phyloP scores from a whole-genome alignment of 1,140 invertebrate species.

The Aphelenchoides fujianensis region DNA sequence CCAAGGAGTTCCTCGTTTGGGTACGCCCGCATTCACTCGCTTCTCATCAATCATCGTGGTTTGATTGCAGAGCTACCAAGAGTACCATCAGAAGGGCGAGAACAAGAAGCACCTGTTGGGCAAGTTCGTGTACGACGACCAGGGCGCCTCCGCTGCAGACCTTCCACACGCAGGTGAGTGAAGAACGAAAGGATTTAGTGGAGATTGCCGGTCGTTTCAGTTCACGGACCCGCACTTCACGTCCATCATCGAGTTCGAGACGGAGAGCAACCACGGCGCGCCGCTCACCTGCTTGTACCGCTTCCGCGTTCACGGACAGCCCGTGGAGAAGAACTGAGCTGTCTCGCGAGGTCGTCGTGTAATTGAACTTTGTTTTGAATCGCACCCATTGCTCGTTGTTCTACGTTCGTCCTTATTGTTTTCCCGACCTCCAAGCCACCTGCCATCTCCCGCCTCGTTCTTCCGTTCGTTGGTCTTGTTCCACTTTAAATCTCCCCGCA shows the following conservation, averaged over 20 bases:
- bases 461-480: neutral
- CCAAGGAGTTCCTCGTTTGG: constrained; percentile 82
- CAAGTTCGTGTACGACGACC: constrained; percentile 75
- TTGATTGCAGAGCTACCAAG: constrained; percentile 67
- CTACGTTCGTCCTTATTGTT: too few species aligned
- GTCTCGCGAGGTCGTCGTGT: neutral
- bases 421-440: too few species aligned
- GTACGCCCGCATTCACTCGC: constrained; percentile 64
- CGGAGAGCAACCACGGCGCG: constrained; percentile 87
- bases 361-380: neutral
- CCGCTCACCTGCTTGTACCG: constrained; percentile 94
- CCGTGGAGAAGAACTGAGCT: neutral
- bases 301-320: constrained; percentile 84
- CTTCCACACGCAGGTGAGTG: constrained; percentile 72
- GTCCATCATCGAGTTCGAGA: constrained; percentile 82
- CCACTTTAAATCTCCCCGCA: too few species aligned
- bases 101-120: constrained; percentile 76
- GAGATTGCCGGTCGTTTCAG: constrained; percentile 26
- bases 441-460: neutral
- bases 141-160: constrained; percentile 83
- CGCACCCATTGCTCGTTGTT: neutral
- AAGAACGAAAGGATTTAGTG: constrained; percentile 23
- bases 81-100: constrained; percentile 77
- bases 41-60: neutral
- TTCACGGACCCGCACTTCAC: constrained; percentile 53